Conservation (phyloP, 2,888 invertebrate genomes). For the Pediacus dermestoides region DNA sequence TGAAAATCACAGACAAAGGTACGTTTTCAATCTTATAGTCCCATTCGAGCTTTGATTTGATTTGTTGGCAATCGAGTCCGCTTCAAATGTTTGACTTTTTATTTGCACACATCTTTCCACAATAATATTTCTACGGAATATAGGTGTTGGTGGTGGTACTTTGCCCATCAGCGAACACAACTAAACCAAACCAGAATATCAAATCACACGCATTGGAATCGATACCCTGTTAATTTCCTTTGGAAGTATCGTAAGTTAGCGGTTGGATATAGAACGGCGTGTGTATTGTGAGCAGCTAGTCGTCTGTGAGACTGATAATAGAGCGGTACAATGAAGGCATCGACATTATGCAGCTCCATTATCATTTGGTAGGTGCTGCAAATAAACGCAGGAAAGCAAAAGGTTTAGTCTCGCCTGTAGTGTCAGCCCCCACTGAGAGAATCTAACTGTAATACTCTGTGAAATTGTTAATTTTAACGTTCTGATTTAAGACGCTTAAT, state of each 20-base stretch:
- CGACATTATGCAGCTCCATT: slow-evolving; percentile 20
- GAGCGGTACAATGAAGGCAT: slow-evolving; percentile 8
- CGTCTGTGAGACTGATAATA: slow-evolving; percentile 40
- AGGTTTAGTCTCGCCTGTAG: too few relatives aligned
- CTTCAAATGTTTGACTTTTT: slow-evolving; percentile 34
- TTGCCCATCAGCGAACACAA: too few relatives aligned
- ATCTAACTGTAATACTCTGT: slow-evolving; percentile 28
- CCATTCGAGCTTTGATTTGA: slow-evolving; percentile 38
- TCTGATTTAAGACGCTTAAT: slow-evolving; percentile 33
- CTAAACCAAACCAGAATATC: too few relatives aligned
- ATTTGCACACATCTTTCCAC: background rate
- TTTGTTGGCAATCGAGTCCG: slow-evolving; percentile 42
- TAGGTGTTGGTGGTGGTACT: too few relatives aligned
- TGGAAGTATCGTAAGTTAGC: slow-evolving; percentile 31
- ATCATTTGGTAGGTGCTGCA: slow-evolving; percentile 9
- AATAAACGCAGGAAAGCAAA: slow-evolving; percentile 2
- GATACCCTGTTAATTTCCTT: slow-evolving; percentile 32
- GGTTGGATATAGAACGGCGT: slow-evolving; percentile 27
- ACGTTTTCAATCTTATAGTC: slow-evolving; percentile 40
- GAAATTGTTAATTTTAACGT: slow-evolving; percentile 35
- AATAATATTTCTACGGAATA: background rate
- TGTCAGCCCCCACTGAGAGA: background rate
- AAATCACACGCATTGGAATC: slow-evolving; percentile 24
- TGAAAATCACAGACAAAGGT: slow-evolving; percentile 42
- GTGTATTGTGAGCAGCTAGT: slow-evolving; percentile 38